Base-by-base conservation (phyloP, 2,888 invertebrate genomes). In the Orgyia antiqua region DNA sequence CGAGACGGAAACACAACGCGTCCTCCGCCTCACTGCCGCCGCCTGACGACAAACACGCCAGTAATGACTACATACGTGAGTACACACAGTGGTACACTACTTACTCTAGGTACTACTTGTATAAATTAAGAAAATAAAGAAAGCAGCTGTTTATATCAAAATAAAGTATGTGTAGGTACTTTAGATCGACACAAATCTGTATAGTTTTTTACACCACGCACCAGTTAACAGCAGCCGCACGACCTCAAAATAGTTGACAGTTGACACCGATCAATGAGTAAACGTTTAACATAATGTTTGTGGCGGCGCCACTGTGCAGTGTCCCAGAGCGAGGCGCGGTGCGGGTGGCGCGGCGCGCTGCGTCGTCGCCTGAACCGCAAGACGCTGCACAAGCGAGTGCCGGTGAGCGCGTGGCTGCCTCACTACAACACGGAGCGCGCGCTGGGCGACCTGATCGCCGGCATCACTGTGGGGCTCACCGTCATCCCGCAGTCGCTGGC, bases 401-500 rank as follows among this genome's bases (percentile, higher is more conserved):
- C 96, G 4, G 88, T 95, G 30, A 66, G 92, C 3, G 74, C 69
- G 31, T 96, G 96, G 96, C 70, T 94, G 45, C 95, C 94, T 3
- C 89, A 88, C 58, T 96, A 96, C 82, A 90, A 87, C 52, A 63
- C 82, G 4, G 88, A 89, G 36, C 90, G 92, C 75, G 92, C 94
- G 4, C 75, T 95, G 29, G 94, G 96, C 6, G 97, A 98, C 83
- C 69, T 96, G 24, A 93, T 98, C 41, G 97, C 97, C 3, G 97
- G 97, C 32, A 80, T 97, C 35, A 96, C 97, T 1, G 97, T 97
- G 8, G 97, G 96, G 0, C 88, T 97, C 36, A 97, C 97, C 0
- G 96, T 97, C 33, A 96, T 98, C 54, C 97, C 97, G 8, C 97
- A 97, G 79, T 93, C 94, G 8, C 82, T 94, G 37, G 94, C 94